Evolutionary conservation across 2,113 vertebrate species (phyloP), one percentile per base, ranked within the genome.

Genomic region (Pholis gunnellus): DNA sequence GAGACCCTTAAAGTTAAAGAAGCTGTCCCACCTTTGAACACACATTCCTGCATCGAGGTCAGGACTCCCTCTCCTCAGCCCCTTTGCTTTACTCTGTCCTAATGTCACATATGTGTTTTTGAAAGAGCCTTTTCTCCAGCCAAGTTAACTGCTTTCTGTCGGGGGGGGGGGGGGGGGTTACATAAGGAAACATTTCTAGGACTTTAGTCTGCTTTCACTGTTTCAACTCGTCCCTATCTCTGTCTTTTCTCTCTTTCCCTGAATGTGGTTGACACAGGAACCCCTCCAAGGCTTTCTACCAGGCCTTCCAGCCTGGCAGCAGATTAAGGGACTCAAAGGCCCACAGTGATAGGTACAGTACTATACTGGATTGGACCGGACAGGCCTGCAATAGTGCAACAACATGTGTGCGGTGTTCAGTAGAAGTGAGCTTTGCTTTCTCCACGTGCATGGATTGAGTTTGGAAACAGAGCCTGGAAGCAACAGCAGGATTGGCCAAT

Each of bases 271-370:
- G 86, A 94, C 95, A 87, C 96, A 99, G 97, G 97, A 99, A 98
- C 94, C 98, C 98, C 90, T 99, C 97, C 94, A 88, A 96, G 87
- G 97, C 96, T 94, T 99, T 99, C 97, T 99, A 97, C 96, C 96
- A 97, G 96, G 97, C 96, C 94, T 99, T 99, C 97, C 96, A 96
- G 95, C 96, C 93, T 92, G 96, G 95, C 95, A 93, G 90, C 96
- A 97, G 96, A 96, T 96, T 97, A 90, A 96, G 95, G 71, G 97
- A 97, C 94, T 96, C 97, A 95, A 97, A 97, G 97, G 94, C 92
- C 94, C 91, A 94, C 96, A 94, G 94, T 96, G 96, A 97, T 98
- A 98, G 97, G 97, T 99, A 99, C 97, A 85, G 93, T 95, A 94
- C 89, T 60, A 70, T 76, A 82, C 76, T 88, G 96, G 94, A 93